Conservation (phyloP, 1,140 invertebrate genomes). For the Elysia chlorotica region DNA sequence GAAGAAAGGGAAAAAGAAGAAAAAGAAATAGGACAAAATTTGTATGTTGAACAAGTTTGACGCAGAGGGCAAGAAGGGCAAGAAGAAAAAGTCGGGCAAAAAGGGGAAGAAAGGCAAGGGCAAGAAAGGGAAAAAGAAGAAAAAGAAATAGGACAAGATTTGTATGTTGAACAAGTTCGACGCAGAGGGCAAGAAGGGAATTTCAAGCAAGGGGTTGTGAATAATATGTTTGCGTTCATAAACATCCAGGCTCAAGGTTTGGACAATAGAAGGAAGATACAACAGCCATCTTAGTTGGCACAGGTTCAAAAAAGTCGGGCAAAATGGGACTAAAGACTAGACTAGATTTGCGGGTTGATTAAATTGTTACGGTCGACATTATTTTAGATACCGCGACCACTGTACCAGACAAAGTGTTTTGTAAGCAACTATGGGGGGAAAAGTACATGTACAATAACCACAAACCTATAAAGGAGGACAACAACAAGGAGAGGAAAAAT, state of each 20-base stretch:
- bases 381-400: too few species aligned
- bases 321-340: constrained; percentile 15
- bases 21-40: constrained; percentile 3
- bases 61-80: constrained; percentile 25
- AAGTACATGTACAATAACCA: too few species aligned
- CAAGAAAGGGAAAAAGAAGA: constrained; percentile 30
- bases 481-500: too few species aligned
- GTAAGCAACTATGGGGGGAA: too few species aligned
- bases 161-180: too few species aligned
- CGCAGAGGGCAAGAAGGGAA: constrained; percentile 24
- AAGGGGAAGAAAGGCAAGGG: constrained; percentile 24
- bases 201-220: constrained; percentile 27
- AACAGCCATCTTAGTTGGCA: too few species aligned
- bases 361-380: too few species aligned
- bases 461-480: too few species aligned
- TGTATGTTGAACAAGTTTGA: too few species aligned
- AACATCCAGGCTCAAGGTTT: background rate
- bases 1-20: constrained; percentile 30
- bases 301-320: too few species aligned
- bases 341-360: too few species aligned
- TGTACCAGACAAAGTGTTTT: too few species aligned
- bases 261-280: constrained; percentile 34
- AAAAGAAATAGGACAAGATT: constrained; percentile 3
- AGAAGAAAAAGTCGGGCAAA: constrained; percentile 29
- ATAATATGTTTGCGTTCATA: background rate